Evolutionary conservation across 2,113 vertebrate species (phyloP).

Genomic region (Arizona elegans): DNA sequence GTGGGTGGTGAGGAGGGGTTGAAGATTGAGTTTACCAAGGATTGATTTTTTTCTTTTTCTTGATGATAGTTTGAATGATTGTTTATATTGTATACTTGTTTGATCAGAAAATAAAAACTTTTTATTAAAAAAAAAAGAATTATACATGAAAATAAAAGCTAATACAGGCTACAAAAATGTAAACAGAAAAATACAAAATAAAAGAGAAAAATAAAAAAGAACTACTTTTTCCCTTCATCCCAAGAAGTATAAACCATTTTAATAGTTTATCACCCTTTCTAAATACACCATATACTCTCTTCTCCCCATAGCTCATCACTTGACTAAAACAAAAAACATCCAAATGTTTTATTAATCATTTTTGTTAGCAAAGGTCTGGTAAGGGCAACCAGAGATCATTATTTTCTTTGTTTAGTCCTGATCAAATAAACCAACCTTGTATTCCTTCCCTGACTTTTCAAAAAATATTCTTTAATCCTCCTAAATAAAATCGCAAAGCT

Average conservation of each 20-base stretch:
- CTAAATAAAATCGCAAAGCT: neutral
- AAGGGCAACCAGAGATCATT: neutral
- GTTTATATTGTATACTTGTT: too few species aligned
- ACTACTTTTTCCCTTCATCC: neutral
- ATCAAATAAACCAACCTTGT: neutral
- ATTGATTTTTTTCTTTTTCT: too few species aligned
- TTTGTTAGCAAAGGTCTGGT: neutral
- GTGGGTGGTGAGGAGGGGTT: too few species aligned
- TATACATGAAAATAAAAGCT: neutral
- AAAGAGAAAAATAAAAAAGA: neutral
- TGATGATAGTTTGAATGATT: too few species aligned
- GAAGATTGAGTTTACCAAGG: too few species aligned
- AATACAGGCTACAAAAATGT: neutral
- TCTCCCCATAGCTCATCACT: neutral
- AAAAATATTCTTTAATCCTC: neutral
- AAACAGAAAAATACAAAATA: neutral
- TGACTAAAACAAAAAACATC: neutral
- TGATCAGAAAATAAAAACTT: too few species aligned
- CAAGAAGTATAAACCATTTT: neutral
- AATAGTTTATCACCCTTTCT: neutral
- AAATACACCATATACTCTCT: neutral
- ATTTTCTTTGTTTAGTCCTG: neutral
- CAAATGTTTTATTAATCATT: neutral
- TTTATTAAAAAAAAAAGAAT: too few species aligned
- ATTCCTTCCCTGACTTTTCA: neutral